These are phyloP conservation scores for Drosophila sechellia DNA, from an alignment of 1,140 invertebrate genomes.

Conservation along the genomic window DNA sequence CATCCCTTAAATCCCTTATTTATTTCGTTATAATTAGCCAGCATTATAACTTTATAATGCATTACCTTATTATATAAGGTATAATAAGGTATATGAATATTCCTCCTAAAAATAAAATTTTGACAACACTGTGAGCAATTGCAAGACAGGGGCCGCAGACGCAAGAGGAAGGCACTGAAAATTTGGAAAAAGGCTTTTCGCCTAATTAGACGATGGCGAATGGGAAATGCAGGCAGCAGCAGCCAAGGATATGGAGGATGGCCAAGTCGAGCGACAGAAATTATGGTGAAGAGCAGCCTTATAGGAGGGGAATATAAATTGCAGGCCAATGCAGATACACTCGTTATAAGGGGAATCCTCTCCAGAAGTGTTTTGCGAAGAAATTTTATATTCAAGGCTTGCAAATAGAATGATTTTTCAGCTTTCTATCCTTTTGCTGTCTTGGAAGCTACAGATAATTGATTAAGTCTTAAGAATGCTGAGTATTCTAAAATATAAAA, in stretches of 20 bases:
- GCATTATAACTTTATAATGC: no score
- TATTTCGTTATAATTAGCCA: no score
- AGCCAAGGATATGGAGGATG: conserved; percentile 23
- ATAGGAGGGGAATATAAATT: conserved; percentile 48
- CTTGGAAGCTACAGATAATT: no score
- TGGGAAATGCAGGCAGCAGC: conserved; percentile 30
- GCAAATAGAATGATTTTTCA: not conserved
- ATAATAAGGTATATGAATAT: no score
- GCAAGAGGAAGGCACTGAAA: conserved; percentile 50
- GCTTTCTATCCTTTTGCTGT: no score
- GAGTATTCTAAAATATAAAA: no score
- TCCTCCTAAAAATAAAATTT: not conserved
- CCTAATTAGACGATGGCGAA: conserved; percentile 73
- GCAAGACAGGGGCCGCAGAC: conserved; percentile 33
- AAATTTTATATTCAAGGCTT: not conserved
- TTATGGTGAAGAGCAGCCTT: conserved; percentile 36
- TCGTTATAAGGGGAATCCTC: not conserved
- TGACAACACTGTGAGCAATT: conserved; percentile 1
- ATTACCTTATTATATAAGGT: no score
- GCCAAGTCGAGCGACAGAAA: conserved; percentile 62
- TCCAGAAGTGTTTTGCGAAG: not conserved
- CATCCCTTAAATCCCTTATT: no score
- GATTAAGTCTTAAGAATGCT: no score
- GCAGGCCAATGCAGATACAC: conserved; percentile 23
- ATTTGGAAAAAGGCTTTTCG: conserved; percentile 79